Base-by-base conservation (phyloP, 2,113 vertebrate genomes). In the Cottus gobio region DNA sequence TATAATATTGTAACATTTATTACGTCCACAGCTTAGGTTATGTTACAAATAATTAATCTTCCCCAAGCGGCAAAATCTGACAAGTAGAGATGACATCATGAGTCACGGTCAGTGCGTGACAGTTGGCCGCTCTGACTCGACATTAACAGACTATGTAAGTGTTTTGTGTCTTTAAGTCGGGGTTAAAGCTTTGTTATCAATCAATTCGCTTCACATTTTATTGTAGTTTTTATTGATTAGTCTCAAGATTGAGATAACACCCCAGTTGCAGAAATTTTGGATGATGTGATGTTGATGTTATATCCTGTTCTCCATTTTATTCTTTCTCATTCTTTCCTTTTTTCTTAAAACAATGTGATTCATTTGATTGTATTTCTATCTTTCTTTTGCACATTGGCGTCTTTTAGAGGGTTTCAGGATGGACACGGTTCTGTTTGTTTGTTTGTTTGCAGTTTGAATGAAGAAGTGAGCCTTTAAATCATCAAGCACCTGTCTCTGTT, bases 391-490 rank as follows among this genome's bases (percentile, higher is more conserved):
- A 26, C 57, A 5, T 30, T n/a, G 31, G 24, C 0, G n/a, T 7
- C 7, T 37, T 70, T 39, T 31, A 7, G 10, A 67, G 18, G 10
- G 50, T 31, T 22, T 12, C 15, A 4, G 12, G 22, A 20, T 31
- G 11, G 39, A 63, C 18, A 13, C 7, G 10, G 66, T 26, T 15
- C 44, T 60, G 42, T 44, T 18, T 63, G 24, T 62, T 18, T 63
- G 24, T 62, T 70, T 74, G 70, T 76, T 77, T 77, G 69, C 54
- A 5, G 50, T 61, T 26, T 57, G 58, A 77, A 65, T 57, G 42
- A 66, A 68, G 73, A 58, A 50, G 18, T 48, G 48, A 80, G 78
- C 37, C 67, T 75, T 64, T 79, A 73, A 79, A 70, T 89, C 71
- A 82, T 79, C 48, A 50, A 50, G 57, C 71, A 50, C 57, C 75